Evolutionary conservation across 1,140 invertebrate species (phyloP), one percentile per base, ranked within the genome.

Genomic region (Drosophila novamexicana): DNA sequence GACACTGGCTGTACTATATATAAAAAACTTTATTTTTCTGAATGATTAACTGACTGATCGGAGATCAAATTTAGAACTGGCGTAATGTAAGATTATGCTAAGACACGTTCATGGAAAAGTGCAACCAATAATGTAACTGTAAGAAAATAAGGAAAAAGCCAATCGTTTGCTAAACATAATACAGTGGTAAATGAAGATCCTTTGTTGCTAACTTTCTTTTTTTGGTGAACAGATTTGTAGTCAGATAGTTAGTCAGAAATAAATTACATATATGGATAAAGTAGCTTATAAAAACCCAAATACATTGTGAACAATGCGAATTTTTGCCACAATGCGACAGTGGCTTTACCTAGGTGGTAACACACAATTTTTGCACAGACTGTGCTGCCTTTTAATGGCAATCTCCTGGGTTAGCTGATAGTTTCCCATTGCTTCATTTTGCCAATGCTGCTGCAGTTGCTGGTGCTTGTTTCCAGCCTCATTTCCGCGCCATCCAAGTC

Each of bases 401-500:
- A 78, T 78, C 66, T 66, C 68, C 45, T 47, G 57, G 52, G 49
- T 70, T 77, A 63, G 58, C 66, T 69, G 65, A 65, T 42, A 72
- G 75, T 64, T 64, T 49, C 34, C 77, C 59, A 89, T 88, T 83
- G 79, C 77, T 89, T 77, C 66, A 80, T 89, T 83, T 82, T 57
- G 36, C 18, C 52, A 62, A 65, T 68, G 63, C 32, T 53, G 50
- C 18, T 22, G 64, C 42, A 59, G 16, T 36, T 47, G 34, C 32
- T 52, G 69, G 18, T 66, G 37, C 68, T 65, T 65, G 76, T 61
- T 76, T 65, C 72, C 70, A 57, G 72, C 76, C 83, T 70, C 76
- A 82, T 86, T 82, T 86, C 83, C 83, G 72, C 52, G 80, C 80
- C 49, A 70, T 66, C 79, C 66, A 52, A 88, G 76, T 86, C 66